phyloP scores from a whole-genome alignment of 2,888 invertebrate genomes.

The Thalpophila matura region DNA sequence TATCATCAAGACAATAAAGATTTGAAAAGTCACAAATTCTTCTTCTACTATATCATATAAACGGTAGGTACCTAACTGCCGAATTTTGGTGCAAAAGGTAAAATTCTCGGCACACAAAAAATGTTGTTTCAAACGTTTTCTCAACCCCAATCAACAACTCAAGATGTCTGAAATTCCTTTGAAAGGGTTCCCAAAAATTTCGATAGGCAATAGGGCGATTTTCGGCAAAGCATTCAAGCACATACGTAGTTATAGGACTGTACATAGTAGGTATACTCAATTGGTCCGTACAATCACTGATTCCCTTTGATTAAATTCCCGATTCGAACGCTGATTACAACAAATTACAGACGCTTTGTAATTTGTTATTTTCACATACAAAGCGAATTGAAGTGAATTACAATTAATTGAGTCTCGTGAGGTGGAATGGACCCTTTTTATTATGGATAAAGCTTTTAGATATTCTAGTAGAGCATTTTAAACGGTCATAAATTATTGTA shows the following conservation, averaged over 20 bases:
- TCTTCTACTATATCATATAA: neutral
- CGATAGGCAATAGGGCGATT: slow-evolving; percentile 11
- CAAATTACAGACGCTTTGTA: slow-evolving; percentile 74
- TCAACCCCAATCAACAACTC: slow-evolving; percentile 47
- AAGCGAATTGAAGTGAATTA: slow-evolving; percentile 64
- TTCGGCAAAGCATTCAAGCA: slow-evolving; percentile 19
- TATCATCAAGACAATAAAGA: too few relatives aligned
- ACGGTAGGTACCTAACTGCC: slow-evolving; percentile 3
- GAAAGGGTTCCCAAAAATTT: slow-evolving; percentile 35
- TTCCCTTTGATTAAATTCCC: slow-evolving; percentile 82
- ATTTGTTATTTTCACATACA: slow-evolving; percentile 70
- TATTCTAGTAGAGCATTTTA: neutral
- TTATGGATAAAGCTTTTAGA: slow-evolving; percentile 4
- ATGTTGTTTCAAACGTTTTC: slow-evolving; percentile 38
- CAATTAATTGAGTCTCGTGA: slow-evolving; percentile 63
- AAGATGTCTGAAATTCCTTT: slow-evolving; percentile 47
- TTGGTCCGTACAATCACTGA: slow-evolving; percentile 69
- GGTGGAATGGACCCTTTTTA: slow-evolving; percentile 31
- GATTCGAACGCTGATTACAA: slow-evolving; percentile 76
- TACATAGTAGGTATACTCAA: slow-evolving; percentile 43
- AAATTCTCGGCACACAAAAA: slow-evolving; percentile 14
- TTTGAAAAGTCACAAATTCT: too few relatives aligned
- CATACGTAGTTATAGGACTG: slow-evolving; percentile 20
- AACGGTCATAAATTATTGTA: neutral
- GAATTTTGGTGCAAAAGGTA: slow-evolving; percentile 29